A percentile compares a stretch with the other conserved stretches of the same genome.
These are phyloP conservation scores for Leptodactylus fallax DNA, from an alignment of 2,797 vertebrate genomes.

Conservation along the genomic window DNA sequence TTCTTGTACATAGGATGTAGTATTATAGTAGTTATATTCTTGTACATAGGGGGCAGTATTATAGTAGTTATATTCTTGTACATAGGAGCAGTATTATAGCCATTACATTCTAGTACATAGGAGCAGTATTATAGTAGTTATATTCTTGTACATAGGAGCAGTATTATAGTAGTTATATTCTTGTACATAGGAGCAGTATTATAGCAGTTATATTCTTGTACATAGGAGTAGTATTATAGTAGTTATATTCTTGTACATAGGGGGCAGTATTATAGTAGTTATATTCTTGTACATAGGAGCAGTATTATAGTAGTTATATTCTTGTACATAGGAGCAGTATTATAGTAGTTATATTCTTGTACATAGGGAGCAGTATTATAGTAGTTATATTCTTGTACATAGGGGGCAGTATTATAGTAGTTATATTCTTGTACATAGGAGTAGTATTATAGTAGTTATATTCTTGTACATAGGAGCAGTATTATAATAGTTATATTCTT, in stretches of 20 bases:
- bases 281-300: slow-evolving; percentile 23
- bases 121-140: not conserved
- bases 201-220: slow-evolving; percentile 29
- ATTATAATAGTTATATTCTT: slow-evolving; percentile 27
- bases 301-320: slow-evolving; percentile 26
- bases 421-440: slow-evolving; percentile 21
- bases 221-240: slow-evolving; percentile 18
- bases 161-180: slow-evolving; percentile 28
- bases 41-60: not conserved
- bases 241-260: slow-evolving; percentile 24
- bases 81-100: not conserved
- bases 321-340: slow-evolving; percentile 1
- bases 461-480: slow-evolving; percentile 19
- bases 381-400: slow-evolving; percentile 24
- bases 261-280: not conserved
- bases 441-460: slow-evolving; percentile 30
- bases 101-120: not conserved
- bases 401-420: slow-evolving; percentile 29
- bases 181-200: slow-evolving; percentile 9
- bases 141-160: slow-evolving; percentile 15
- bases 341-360: slow-evolving; percentile 20
- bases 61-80: slow-evolving; percentile 11
- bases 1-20: not conserved
- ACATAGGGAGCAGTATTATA: slow-evolving; percentile 8
- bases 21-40: slow-evolving; percentile 15